Conservation (phyloP, 1,140 invertebrate genomes). For the Drosophila nannoptera region DNA sequence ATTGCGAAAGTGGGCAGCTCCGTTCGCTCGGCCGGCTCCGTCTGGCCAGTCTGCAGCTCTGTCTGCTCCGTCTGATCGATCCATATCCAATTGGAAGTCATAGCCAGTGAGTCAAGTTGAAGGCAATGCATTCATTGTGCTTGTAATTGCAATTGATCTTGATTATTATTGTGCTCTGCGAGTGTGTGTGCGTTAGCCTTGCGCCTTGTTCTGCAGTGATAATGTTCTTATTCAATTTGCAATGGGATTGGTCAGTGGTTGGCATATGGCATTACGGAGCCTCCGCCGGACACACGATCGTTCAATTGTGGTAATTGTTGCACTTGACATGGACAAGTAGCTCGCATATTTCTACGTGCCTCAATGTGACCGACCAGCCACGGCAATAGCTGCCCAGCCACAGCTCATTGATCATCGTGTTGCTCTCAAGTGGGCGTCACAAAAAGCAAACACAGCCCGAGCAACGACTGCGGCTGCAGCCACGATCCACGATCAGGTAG, state of each 20-base stretch:
- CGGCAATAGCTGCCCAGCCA: constrained; percentile 1
- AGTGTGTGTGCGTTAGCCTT: constrained; percentile 14
- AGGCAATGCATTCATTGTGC: constrained; percentile 75
- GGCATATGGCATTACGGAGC: constrained; percentile 31
- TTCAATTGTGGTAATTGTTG: constrained; percentile 59
- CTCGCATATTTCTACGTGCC: constrained; percentile 52
- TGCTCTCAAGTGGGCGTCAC: constrained; percentile 53
- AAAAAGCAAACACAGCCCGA: constrained; percentile 9
- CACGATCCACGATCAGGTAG: constrained; percentile 43
- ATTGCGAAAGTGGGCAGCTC: constrained; percentile 57
- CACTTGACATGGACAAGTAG: constrained; percentile 52
- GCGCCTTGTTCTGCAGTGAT: constrained; percentile 52
- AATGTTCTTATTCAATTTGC: constrained; percentile 72
- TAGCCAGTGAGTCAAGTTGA: constrained; percentile 53
- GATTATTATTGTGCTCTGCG: constrained; percentile 60
- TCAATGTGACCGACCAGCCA: constrained; percentile 41
- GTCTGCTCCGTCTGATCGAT: constrained; percentile 39
- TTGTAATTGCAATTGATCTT: constrained; percentile 79
- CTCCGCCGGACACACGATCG: constrained; percentile 41
- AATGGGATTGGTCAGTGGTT: constrained; percentile 47
- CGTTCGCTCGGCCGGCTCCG: constrained; percentile 15
- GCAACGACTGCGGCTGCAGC: neutral
- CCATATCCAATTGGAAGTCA: constrained; percentile 22
- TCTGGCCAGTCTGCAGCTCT: too few relatives aligned
- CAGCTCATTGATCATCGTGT: constrained; percentile 51